Evolutionary conservation across 2,797 vertebrate genomes (phyloP).

Genomic region (Miichthys miiuy): DNA sequence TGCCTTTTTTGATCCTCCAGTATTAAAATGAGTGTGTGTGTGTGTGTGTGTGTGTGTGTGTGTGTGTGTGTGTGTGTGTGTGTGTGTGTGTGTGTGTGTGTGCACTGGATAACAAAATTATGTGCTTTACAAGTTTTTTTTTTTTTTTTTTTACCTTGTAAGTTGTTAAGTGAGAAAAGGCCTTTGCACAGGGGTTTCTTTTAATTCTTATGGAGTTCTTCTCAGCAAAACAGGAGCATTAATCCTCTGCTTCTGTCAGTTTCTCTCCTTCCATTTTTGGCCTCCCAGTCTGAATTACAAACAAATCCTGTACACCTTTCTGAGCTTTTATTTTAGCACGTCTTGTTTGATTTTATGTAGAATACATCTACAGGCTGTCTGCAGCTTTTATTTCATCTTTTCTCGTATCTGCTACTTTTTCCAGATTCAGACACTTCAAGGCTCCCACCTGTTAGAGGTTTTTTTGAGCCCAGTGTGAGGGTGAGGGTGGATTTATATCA

Average conservation of each 20-base stretch:
- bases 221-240: slow-evolving; percentile 29
- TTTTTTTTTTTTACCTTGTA: slow-evolving; percentile 27
- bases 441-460: slow-evolving; percentile 46
- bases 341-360: slow-evolving; percentile 54
- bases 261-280: slow-evolving; percentile 49
- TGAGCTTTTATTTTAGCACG: slow-evolving; percentile 43
- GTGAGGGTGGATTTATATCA: slow-evolving; percentile 48
- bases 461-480: slow-evolving; percentile 56
- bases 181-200: slow-evolving; percentile 21
- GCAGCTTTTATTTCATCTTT: slow-evolving; percentile 44
- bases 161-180: slow-evolving; percentile 3
- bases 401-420: slow-evolving; percentile 27
- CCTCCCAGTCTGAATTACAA: slow-evolving; percentile 51
- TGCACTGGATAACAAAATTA: slow-evolving; percentile 31
- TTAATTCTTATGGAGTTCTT: slow-evolving; percentile 38
- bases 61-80: slow-evolving; percentile 28
- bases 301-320: slow-evolving; percentile 32
- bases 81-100: slow-evolving; percentile 28
- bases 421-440: slow-evolving; percentile 10
- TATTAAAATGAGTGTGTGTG: slow-evolving; percentile 31
- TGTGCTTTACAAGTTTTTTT: slow-evolving; percentile 1
- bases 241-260: slow-evolving; percentile 41
- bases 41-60: slow-evolving; percentile 21
- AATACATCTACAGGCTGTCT: slow-evolving; percentile 43
- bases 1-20: slow-evolving; percentile 23